These are phyloP conservation scores for Coenonympha glycerion DNA, from an alignment of 2,888 invertebrate species.

Conservation along the genomic window DNA sequence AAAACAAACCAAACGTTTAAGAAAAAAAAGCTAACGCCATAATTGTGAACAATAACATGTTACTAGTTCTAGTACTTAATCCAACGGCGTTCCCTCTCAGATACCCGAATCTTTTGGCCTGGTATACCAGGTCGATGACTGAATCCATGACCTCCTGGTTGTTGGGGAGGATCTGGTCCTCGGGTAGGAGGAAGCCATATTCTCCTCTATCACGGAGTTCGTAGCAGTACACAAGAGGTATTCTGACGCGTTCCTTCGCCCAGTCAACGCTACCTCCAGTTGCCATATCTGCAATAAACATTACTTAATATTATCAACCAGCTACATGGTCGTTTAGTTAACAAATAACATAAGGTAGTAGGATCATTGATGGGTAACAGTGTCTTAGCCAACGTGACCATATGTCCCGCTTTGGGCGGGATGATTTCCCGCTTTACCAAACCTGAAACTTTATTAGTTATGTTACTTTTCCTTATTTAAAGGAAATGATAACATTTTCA, in stretches of 20 bases:
- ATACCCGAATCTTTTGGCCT: conserved; percentile 54
- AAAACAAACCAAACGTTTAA: neutral
- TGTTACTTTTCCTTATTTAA: no score
- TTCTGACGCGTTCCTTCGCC: conserved; percentile 79
- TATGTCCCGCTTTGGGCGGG: no score
- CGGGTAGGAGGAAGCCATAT: conserved; percentile 82
- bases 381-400: no score
- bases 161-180: conserved; percentile 79
- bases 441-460: no score
- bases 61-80: neutral
- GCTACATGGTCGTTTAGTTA: no score
- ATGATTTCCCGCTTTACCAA: no score
- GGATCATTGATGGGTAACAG: no score
- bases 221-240: conserved; percentile 81
- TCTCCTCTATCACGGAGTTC: conserved; percentile 82
- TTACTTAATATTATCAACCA: no score
- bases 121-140: conserved; percentile 51
- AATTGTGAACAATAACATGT: neutral
- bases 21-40: neutral
- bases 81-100: conserved; percentile 31
- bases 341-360: no score
- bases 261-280: conserved; percentile 84
- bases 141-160: conserved; percentile 76
- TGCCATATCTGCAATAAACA: conserved; percentile 73
- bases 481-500: no score